A percentile compares a stretch with the other conserved stretches of the same genome.
phyloP scores from a whole-genome alignment of 2,888 invertebrate genomes.

The Eristalinus sepulchralis region DNA sequence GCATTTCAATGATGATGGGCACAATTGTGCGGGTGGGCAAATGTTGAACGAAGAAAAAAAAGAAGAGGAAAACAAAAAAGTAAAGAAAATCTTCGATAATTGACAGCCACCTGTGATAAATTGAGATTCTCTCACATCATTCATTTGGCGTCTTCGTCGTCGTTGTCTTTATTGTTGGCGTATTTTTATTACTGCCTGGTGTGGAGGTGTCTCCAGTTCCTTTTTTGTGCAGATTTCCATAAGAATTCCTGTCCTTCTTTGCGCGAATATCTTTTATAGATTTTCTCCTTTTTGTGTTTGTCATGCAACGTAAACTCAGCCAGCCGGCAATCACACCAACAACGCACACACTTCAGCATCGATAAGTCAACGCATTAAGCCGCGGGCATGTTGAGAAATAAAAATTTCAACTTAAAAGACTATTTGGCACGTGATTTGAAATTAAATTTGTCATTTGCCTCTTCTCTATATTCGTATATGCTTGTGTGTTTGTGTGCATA shows the following conservation, averaged over 20 bases:
- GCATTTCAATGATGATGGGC: not conserved
- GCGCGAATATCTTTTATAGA: slow-evolving; percentile 57
- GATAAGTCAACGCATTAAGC: slow-evolving; percentile 63
- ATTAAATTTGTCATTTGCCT: slow-evolving; percentile 45
- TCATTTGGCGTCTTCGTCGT: slow-evolving; percentile 15
- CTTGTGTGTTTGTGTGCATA: not conserved
- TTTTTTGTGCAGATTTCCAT: slow-evolving; percentile 33
- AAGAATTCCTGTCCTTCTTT: slow-evolving; percentile 16
- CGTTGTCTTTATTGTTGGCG: not conserved
- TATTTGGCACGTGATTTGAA: slow-evolving; percentile 63
- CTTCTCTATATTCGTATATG: not conserved
- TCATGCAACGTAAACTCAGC: not conserved
- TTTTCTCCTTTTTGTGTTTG: slow-evolving; percentile 29
- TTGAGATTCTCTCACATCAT: slow-evolving; percentile 59
- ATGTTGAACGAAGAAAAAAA: not conserved
- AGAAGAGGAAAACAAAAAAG: not conserved
- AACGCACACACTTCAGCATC: not conserved
- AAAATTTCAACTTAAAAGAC: slow-evolving; percentile 52
- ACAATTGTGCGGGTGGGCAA: not conserved
- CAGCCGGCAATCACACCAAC: not conserved
- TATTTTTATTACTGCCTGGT: not conserved
- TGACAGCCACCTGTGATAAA: slow-evolving; percentile 62
- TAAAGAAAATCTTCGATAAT: slow-evolving; percentile 31
- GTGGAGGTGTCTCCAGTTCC: not conserved
- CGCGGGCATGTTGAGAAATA: slow-evolving; percentile 60